Percentiles rank a stretch among this genome's conserved stretches.
Evolutionary conservation across 2,797 vertebrate species (phyloP).

Genomic region (Chelidonichthys spinosus): DNA sequence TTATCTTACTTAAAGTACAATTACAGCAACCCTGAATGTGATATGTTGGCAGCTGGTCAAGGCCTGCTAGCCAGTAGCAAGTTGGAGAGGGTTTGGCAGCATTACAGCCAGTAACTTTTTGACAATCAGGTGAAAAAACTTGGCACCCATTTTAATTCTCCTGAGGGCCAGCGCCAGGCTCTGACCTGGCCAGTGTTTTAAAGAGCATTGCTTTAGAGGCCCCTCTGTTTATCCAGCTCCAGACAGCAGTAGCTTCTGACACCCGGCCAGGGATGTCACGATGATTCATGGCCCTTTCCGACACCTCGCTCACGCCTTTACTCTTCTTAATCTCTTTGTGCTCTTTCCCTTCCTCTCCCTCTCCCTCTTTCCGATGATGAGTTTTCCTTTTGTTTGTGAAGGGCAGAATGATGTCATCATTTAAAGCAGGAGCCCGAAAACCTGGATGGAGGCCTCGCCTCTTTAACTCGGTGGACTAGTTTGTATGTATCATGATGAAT

Average conservation of each 20-base stretch:
- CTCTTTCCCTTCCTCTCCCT: conserved; percentile 36
- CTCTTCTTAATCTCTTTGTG: conserved; percentile 76
- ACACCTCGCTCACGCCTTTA: conserved; percentile 76
- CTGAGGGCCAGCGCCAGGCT: conserved; percentile 28
- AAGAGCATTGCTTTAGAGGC: conserved; percentile 59
- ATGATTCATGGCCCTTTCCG: conserved; percentile 80
- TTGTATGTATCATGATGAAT: conserved; percentile 70
- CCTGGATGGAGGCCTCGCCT: conserved; percentile 59
- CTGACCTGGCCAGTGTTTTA: conserved; percentile 60
- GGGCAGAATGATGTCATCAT: conserved; percentile 80
- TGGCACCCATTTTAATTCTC: conserved; percentile 48
- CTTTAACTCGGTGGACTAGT: conserved; percentile 36
- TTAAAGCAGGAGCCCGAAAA: conserved; percentile 58
- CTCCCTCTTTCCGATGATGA: conserved; percentile 69
- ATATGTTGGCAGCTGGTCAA: conserved; percentile 11
- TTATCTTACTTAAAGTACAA: conserved; percentile 2
- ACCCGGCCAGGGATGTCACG: conserved; percentile 72
- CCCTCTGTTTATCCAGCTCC: conserved; percentile 68
- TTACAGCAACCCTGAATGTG: conserved; percentile 2
- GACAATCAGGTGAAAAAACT: conserved; percentile 27
- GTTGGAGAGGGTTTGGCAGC: conserved; percentile 34
- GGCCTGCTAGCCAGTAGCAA: conserved; percentile 6
- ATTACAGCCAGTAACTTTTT: conserved; percentile 34
- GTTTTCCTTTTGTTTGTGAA: conserved; percentile 80
- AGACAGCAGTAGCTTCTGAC: conserved; percentile 71